phyloP scores from a whole-genome alignment of 2,888 invertebrate species.

The Perizoma flavofasciatum region DNA sequence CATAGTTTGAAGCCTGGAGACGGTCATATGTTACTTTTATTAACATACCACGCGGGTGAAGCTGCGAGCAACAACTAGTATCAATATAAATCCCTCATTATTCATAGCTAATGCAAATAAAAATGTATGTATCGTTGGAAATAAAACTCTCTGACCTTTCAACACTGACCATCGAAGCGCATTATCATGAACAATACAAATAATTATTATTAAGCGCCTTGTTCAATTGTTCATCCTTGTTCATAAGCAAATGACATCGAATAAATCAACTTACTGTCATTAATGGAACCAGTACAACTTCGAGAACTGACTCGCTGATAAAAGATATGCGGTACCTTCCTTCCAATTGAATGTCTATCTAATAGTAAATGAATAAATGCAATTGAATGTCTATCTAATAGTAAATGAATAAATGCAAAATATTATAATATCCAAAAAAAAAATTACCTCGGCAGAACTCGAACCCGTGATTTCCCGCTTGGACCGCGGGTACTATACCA shows the following conservation, averaged over 20 bases:
- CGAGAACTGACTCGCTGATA: constrained; percentile 1
- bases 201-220: constrained; percentile 54
- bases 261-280: constrained; percentile 82
- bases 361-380: too few relatives aligned
- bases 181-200: constrained; percentile 36
- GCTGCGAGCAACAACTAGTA: too few relatives aligned
- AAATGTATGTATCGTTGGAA: background rate
- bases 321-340: constrained; percentile 3
- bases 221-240: constrained; percentile 42
- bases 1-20: too few relatives aligned
- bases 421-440: too few relatives aligned
- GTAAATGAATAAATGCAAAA: too few relatives aligned
- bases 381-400: background rate
- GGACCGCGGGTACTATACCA: too few relatives aligned
- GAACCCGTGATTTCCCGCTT: too few relatives aligned
- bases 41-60: too few relatives aligned
- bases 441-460: too few relatives aligned
- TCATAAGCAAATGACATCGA: constrained; percentile 66
- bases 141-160: constrained; percentile 26
- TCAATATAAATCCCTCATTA: too few relatives aligned
- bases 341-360: background rate
- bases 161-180: constrained; percentile 22
- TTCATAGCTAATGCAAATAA: background rate
- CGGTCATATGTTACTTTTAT: too few relatives aligned
- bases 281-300: constrained; percentile 79